Base-by-base conservation (phyloP, 2,113 vertebrate species). In the Verasper variegatus region DNA sequence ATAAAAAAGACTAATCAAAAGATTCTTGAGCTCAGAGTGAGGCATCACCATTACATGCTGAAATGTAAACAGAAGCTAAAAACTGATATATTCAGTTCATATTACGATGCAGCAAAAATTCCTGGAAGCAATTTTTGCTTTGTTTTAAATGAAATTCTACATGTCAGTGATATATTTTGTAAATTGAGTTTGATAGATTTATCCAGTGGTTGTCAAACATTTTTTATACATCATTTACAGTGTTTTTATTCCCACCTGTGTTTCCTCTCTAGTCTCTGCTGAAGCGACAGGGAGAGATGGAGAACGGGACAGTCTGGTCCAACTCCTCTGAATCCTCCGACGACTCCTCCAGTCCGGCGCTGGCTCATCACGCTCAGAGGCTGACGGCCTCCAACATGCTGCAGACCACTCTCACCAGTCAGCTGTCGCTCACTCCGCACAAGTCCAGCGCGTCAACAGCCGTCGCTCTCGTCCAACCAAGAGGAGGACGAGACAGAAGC, bases 291-390 rank as follows among this genome's bases (percentile, higher is more conserved):
- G 97, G 99, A n/a, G 98, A 99, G 62, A 89, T 96, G 87, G 98
- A 99, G 89, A 99, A 99, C 0, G 98, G 98, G 66, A 97, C 97
- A 0, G 97, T 98, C 1, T 99, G 97, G 97, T 99, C 98, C 73
- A 95, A 99, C 92, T 99, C 98, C 74, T 99, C 98, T 0, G 98
- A 99, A 82, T 99, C 98, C 10, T 99, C 97, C 0, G 97, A 99
- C 0, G 98, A 99, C 89, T 99, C 98, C 17, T 98, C 97, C 68
- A 99, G 98, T 74, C 98, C 95, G 0, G 94, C 96, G 1, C n/a
- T 93, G 81, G 92, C 89, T 73, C 91, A 92, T 73, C 91, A 88
- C 13, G 54, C 90, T 63, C 91, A 93, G 78, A 70, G 90, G 69
- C 87, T 91, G 61, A 74, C 82, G 5, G 88, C 82, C 20, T 91